phyloP scores from a whole-genome alignment of 2,888 invertebrate genomes.

The Cephus pulcher region DNA sequence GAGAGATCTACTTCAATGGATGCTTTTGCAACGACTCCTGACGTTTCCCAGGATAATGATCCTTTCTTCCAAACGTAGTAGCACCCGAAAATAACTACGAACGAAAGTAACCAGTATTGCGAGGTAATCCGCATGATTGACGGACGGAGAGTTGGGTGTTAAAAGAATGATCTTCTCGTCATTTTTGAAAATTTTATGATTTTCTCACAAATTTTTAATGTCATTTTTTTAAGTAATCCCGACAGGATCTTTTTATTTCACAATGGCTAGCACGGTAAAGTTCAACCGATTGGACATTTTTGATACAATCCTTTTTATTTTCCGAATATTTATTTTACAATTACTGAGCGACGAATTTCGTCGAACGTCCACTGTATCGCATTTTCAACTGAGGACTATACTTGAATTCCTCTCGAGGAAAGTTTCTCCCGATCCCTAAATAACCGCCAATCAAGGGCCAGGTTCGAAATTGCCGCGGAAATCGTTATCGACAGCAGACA shows the following conservation, averaged over 20 bases:
- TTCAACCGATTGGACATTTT: not conserved
- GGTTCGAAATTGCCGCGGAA: conserved; percentile 48
- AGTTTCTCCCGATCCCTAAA: conserved; percentile 43
- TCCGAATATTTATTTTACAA: not conserved
- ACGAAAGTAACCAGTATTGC: conserved; percentile 40
- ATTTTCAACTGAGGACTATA: not conserved
- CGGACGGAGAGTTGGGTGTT: not conserved
- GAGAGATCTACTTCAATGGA: conserved; percentile 56
- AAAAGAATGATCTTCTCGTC: not conserved
- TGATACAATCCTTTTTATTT: not conserved
- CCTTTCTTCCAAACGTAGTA: conserved; percentile 52
- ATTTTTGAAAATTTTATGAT: not conserved
- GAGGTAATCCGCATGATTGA: conserved; percentile 14
- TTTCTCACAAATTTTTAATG: not conserved
- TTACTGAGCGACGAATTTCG: not conserved
- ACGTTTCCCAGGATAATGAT: conserved; percentile 36
- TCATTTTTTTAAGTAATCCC: not conserved
- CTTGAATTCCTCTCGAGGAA: conserved; percentile 12
- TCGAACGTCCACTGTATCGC: not conserved
- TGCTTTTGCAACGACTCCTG: conserved; percentile 50
- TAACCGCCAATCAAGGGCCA: conserved; percentile 47
- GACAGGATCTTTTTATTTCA: not conserved
- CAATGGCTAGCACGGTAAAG: not conserved
- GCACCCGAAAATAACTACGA: conserved; percentile 36
- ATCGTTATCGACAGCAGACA: conserved; percentile 45